A percentile compares a stretch with the other conserved stretches of the same genome.
phyloP scores from a whole-genome alignment of 2,797 vertebrate genomes.

The Halcyon smyrnensis region DNA sequence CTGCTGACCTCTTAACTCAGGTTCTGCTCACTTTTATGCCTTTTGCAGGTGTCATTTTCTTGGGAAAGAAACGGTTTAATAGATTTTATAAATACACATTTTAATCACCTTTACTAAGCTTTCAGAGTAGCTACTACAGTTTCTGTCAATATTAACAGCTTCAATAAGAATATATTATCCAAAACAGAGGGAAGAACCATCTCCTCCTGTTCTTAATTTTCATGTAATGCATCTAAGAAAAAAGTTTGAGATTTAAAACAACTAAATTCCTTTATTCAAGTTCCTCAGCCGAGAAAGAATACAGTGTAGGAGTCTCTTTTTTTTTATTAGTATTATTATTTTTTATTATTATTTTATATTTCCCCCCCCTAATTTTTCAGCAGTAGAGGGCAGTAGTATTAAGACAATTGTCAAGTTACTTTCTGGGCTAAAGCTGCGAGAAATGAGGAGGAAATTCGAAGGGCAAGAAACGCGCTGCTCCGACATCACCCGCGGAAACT shows the following conservation, averaged over 20 bases:
- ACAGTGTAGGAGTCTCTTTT: rapidly evolving
- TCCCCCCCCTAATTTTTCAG: background rate
- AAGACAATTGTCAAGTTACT: background rate
- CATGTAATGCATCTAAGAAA: too few species aligned
- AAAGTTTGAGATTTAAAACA: background rate
- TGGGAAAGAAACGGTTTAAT: background rate
- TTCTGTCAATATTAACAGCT: background rate
- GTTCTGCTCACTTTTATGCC: background rate
- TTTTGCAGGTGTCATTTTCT: background rate
- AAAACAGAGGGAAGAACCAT: background rate
- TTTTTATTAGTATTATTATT: too few species aligned
- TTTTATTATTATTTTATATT: background rate
- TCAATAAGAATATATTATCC: background rate
- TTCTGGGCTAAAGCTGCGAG: background rate
- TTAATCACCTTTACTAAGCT: background rate
- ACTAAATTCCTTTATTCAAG: background rate
- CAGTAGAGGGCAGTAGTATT: conserved; percentile 68
- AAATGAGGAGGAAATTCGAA: background rate
- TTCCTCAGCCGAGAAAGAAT: background rate
- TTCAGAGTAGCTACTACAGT: background rate
- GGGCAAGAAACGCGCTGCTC: background rate
- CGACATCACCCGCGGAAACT: background rate
- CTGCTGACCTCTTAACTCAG: too few species aligned
- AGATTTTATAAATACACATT: background rate
- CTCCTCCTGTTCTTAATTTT: background rate